phyloP scores from a whole-genome alignment of 2,113 vertebrate species.

The Synchiropus splendidus region DNA sequence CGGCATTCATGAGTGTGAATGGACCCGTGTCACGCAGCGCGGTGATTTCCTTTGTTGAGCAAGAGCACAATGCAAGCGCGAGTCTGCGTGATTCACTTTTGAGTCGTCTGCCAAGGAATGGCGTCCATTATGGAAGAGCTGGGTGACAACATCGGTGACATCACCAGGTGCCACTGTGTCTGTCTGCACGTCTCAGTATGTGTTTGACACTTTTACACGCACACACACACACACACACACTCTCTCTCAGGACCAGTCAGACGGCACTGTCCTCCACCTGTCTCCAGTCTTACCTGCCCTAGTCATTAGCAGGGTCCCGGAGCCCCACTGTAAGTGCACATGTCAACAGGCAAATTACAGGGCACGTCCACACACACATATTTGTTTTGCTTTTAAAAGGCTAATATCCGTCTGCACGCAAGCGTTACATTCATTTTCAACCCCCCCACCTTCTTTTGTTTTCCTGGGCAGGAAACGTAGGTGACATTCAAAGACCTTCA shows the following conservation, averaged over 20 bases:
- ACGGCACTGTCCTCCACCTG: constrained; percentile 57
- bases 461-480: constrained; percentile 28
- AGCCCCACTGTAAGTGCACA: constrained; percentile 62
- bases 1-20: too few relatives aligned
- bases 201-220: constrained; percentile 15
- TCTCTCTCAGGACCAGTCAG: constrained; percentile 41
- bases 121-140: constrained; percentile 19
- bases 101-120: constrained; percentile 24
- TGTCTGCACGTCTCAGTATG: constrained; percentile 29
- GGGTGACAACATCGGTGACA: constrained; percentile 49
- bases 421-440: constrained; percentile 31
- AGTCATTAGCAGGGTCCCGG: constrained; percentile 56
- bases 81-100: constrained; percentile 1
- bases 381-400: constrained; percentile 64
- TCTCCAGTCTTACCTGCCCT: constrained; percentile 56
- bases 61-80: constrained; percentile 6
- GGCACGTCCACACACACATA: constrained; percentile 38
- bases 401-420: constrained; percentile 57
- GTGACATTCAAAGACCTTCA: constrained; percentile 47
- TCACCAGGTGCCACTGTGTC: constrained; percentile 58
- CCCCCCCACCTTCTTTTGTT: not conserved
- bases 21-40: not conserved
- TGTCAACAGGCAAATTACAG: constrained; percentile 65
- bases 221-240: constrained; percentile 14
- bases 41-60: constrained; percentile 15